Evolutionary conservation across 2,113 vertebrate species (phyloP), one percentile per base, ranked within the genome.

Genomic region (Gadus macrocephalus): DNA sequence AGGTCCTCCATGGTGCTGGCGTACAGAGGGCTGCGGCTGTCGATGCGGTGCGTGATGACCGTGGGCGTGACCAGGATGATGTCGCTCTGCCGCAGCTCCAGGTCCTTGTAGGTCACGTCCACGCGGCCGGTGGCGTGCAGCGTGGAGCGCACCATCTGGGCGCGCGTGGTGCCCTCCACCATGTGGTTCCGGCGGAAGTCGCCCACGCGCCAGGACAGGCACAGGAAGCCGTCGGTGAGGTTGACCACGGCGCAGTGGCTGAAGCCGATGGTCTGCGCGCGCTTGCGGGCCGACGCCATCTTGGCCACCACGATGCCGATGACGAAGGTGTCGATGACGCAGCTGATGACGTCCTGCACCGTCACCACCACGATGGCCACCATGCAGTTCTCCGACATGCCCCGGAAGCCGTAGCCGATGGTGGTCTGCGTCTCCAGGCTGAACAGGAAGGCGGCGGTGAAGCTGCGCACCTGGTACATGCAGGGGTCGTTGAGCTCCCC

Each of bases 351-450:
- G 0, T 96, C 96, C 75, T 99, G 97, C 0, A 96, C 79, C 35
- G 95, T 92, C 0, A 99, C 96, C 0, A 85, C 5, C 11, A 96
- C 81, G 62, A 99, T 94, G 0, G 96, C 96, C 0, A 85, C 9
- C 0, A 94, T 91, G 83, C 97, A 99, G 79, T 94, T 95, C 68
- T 98, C 96, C 0, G 96, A 94, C 81, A 98, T 96, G 0, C 95
- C 97, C 22, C 96, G 93, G 77, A 86, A 91, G 0, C 97, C 97
- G 0, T 98, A 98, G 1, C 96, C 97, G 0, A 99, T 99, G 81
- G 97, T 98, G 0, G 96, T 96, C 15, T 99, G 96, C 0, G 96
- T 97, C 79, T 99, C 97, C 0, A 99, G 92, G 0, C 96, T 97
- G 86, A 98, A 99, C 0, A 99, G 88, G 75, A 99, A 99, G 0